These are phyloP conservation scores for Peromyscus maniculatus DNA, from an alignment of 2,113 vertebrate species.

Conservation along the genomic window DNA sequence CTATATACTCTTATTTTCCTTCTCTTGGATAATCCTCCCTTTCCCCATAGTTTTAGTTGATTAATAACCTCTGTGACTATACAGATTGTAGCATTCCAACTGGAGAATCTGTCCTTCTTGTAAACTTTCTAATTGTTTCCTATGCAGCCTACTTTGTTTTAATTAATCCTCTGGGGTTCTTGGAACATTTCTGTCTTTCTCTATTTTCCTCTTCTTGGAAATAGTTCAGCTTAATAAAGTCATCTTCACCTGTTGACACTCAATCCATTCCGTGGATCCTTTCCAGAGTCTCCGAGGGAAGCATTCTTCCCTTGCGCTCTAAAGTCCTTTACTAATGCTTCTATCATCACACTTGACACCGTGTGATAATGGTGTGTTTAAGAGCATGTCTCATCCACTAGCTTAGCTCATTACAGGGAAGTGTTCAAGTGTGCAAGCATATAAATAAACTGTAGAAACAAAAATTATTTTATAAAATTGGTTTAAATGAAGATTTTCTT, in stretches of 20 bases:
- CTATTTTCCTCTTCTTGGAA: background rate
- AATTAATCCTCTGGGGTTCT: background rate
- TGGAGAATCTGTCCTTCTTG: background rate
- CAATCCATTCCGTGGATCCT: background rate
- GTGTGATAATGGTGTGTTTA: background rate
- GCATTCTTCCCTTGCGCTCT: background rate
- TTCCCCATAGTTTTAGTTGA: background rate
- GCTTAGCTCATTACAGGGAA: conserved; percentile 39
- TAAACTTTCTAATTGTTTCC: background rate
- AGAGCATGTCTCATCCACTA: background rate
- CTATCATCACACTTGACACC: background rate
- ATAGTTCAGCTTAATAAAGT: background rate
- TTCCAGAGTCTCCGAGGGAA: background rate
- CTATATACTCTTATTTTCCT: background rate
- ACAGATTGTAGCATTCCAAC: background rate
- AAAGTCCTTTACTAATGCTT: background rate
- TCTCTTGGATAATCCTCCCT: background rate
- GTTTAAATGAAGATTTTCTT: conserved; percentile 66
- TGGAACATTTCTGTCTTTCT: background rate
- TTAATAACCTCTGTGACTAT: background rate
- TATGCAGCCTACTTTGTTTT: background rate
- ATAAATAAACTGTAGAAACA: conserved; percentile 22
- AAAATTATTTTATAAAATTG: conserved; percentile 48
- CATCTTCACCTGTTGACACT: background rate
- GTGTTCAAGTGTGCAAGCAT: conserved; percentile 51